phyloP scores from a whole-genome alignment of 2,888 invertebrate species.

The Pandemis cinnamomeana region DNA sequence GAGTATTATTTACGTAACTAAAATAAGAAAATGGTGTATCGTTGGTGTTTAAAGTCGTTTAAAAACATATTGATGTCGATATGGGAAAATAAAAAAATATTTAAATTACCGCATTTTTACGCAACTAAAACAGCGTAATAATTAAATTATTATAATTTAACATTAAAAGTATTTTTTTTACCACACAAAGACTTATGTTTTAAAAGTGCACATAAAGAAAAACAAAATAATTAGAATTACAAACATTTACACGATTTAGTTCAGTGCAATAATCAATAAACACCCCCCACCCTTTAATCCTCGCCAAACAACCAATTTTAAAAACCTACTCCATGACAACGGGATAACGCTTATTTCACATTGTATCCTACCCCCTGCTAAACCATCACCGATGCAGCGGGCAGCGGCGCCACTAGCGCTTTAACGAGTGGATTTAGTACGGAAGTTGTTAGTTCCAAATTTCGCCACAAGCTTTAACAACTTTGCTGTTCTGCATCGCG shows the following conservation, averaged over 20 bases:
- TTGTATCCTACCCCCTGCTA: not conserved
- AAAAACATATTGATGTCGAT: too few species aligned
- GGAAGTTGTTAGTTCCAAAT: not conserved
- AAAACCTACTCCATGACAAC: not conserved
- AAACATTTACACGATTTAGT: not conserved
- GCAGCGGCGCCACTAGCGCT: conserved; percentile 1
- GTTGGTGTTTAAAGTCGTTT: too few species aligned
- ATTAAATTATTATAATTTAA: too few species aligned
- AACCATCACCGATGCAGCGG: not conserved
- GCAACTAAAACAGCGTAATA: too few species aligned
- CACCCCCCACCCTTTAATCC: not conserved
- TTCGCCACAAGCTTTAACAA: not conserved
- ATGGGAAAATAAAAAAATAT: too few species aligned
- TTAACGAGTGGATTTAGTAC: not conserved
- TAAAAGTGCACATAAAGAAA: too few species aligned
- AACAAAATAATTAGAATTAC: too few species aligned
- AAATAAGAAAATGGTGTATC: too few species aligned
- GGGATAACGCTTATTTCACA: not conserved
- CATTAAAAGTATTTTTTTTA: too few species aligned
- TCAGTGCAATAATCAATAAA: not conserved
- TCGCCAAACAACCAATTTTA: not conserved
- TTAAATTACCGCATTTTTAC: too few species aligned
- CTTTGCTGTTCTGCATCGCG: conserved; percentile 2
- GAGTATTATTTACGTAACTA: too few species aligned
- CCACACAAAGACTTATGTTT: too few species aligned